Base-by-base conservation (phyloP, 2,113 vertebrate species). In the Scatophagus argus region DNA sequence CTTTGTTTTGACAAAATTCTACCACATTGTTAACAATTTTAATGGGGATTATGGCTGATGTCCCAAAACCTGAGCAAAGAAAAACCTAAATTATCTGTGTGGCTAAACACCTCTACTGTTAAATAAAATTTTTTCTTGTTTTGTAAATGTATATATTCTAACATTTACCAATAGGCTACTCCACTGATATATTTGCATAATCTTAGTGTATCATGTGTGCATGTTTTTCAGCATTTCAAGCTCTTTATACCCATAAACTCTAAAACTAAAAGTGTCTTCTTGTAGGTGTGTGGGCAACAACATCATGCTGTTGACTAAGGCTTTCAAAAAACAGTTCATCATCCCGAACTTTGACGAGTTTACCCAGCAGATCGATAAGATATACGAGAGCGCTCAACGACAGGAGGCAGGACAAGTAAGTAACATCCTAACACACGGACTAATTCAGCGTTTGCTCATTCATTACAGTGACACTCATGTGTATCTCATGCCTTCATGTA, bases 311-410 rank as follows among this genome's bases (percentile, higher is more conserved):
- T 93, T 97, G 90, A 96, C 96, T 2, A 95, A 97, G 74, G 96
- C 96, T 25, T 96, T 97, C 88, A 94, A 94, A 76, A 96, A 95
- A 70, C 96, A 96, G 89, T 96, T 97, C 83, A 96, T 97, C 85
- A 96, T 97, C 88, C 96, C 96, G 19, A 93, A 96, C 81, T 97
- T 97, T 87, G 92, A 95, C 46, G 87, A 94, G 51, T 96, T 97
- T 80, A 89, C 92, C 0, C 84, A 89, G 70, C 93, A 95, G 34
- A 95, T 97, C 70, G 82, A 96, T 75, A 88, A 84, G 52, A 93
- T 97, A 74, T 96, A 95, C 77, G 91, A 95, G 41, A 90, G 83
- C 38, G 92, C 94, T 52, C 93, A 93, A 58, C 77, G 72, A 23
- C 93, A 92, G 86, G 90, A 94, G n/a, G 90, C 84, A 72, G 96